phyloP scores from a whole-genome alignment of 2,888 invertebrate species.

The Gari tellinella region DNA sequence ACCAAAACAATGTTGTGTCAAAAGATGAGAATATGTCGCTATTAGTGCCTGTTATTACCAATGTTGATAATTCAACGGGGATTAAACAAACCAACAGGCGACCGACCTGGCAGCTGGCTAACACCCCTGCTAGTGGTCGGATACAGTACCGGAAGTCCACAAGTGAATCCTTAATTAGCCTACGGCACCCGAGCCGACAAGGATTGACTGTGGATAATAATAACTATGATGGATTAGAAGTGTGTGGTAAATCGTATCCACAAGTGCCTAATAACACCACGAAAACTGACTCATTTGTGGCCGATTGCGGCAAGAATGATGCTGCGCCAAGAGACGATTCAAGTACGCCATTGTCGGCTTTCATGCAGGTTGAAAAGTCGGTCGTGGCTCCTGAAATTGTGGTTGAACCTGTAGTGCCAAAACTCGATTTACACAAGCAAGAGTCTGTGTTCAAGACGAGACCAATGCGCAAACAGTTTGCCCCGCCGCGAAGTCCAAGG shows the following conservation, averaged over 20 bases:
- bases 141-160: conserved; percentile 58
- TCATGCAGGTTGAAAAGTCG: not conserved
- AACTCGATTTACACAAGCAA: not conserved
- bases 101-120: conserved; percentile 19
- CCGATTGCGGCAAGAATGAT: conserved; percentile 15
- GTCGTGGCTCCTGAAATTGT: not conserved
- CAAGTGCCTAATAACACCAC: conserved; percentile 19
- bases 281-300: not conserved
- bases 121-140: conserved; percentile 31
- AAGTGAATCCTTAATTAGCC: conserved; percentile 53
- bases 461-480: no score
- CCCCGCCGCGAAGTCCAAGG: no score
- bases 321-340: not conserved
- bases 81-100: conserved; percentile 6
- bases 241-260: conserved; percentile 55
- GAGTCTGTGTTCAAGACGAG: no score
- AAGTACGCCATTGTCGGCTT: no score
- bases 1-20: not conserved
- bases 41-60: not conserved
- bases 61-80: not conserved
- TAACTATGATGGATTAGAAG: conserved; percentile 51
- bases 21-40: no score
- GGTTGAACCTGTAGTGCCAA: not conserved
- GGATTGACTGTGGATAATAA: conserved; percentile 15
- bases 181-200: conserved; percentile 43